Conservation (phyloP, 2,888 invertebrate genomes). For the Taphrorychus bicolor region DNA sequence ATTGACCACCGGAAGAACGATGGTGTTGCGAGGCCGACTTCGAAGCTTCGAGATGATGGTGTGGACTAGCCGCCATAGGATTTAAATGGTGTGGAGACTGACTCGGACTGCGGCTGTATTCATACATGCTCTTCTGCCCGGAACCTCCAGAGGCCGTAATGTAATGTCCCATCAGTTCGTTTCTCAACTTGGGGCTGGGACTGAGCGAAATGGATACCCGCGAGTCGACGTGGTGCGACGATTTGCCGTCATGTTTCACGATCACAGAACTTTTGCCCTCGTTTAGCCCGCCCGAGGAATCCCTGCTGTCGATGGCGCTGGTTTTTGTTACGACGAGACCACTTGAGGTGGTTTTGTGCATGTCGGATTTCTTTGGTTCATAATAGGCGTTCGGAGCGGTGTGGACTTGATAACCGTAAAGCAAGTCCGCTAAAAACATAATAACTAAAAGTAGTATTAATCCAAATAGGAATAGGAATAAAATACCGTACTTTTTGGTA, state of each 20-base stretch:
- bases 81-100: constrained; percentile 60
- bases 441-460: neutral
- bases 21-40: constrained; percentile 48
- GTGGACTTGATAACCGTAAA: constrained; percentile 70
- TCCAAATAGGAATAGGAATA: neutral
- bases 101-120: constrained; percentile 55
- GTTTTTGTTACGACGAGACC: constrained; percentile 57
- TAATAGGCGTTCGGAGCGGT: constrained; percentile 57
- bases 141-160: constrained; percentile 60
- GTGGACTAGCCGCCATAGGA: constrained; percentile 52
- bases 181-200: constrained; percentile 66
- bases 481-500: constrained; percentile 32
- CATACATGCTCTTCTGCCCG: constrained; percentile 47
- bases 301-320: constrained; percentile 45
- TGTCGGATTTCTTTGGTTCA: constrained; percentile 69
- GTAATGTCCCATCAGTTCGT: constrained; percentile 65
- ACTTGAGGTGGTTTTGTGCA: constrained; percentile 47
- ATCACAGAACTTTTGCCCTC: constrained; percentile 80
- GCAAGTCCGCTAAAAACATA: constrained; percentile 62
- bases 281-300: constrained; percentile 70
- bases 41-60: constrained; percentile 55
- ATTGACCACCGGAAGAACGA: constrained; percentile 49
- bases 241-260: constrained; percentile 78
- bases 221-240: constrained; percentile 65
- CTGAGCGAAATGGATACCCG: constrained; percentile 63